A percentile compares a stretch with the other conserved stretches of the same genome.
phyloP scores from a whole-genome alignment of 2,888 invertebrate species.

The Drosophila peninsularis region DNA sequence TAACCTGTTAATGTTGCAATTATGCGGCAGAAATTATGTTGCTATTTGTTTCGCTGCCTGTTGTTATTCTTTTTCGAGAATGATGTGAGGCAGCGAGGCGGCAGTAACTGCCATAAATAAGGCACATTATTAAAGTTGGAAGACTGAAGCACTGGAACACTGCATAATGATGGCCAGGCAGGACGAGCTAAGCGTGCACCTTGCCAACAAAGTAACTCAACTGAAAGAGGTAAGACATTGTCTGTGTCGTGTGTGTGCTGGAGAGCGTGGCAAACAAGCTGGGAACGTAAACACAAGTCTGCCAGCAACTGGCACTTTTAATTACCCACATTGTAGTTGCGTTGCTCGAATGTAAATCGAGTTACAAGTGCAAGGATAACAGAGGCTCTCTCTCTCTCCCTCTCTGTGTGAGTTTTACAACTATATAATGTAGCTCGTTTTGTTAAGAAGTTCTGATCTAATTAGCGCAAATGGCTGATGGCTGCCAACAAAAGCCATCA shows the following conservation, averaged over 20 bases:
- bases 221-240: conserved; percentile 25
- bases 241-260: conserved; percentile 20
- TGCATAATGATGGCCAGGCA: conserved; percentile 39
- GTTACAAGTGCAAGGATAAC: conserved; percentile 39
- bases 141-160: conserved; percentile 37
- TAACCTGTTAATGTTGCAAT: conserved; percentile 78
- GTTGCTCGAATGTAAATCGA: conserved; percentile 53
- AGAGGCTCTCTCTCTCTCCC: not conserved
- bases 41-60: conserved; percentile 25
- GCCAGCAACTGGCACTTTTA: conserved; percentile 62
- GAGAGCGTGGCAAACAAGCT: conserved; percentile 36
- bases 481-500: conserved; percentile 7
- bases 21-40: conserved; percentile 73
- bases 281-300: conserved; percentile 60
- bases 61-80: not conserved
- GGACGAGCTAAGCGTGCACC: conserved; percentile 10
- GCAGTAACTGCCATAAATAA: conserved; percentile 45
- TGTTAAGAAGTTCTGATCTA: conserved; percentile 29
- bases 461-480: conserved; percentile 29
- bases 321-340: conserved; percentile 73
- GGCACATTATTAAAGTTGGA: conserved; percentile 64
- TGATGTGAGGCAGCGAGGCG: conserved; percentile 25
- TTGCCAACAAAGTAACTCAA: conserved; percentile 38
- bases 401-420: conserved; percentile 4
- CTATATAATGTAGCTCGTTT: conserved; percentile 14